Conservation (phyloP, 2,113 vertebrate genomes). For the Tupaia tana region DNA sequence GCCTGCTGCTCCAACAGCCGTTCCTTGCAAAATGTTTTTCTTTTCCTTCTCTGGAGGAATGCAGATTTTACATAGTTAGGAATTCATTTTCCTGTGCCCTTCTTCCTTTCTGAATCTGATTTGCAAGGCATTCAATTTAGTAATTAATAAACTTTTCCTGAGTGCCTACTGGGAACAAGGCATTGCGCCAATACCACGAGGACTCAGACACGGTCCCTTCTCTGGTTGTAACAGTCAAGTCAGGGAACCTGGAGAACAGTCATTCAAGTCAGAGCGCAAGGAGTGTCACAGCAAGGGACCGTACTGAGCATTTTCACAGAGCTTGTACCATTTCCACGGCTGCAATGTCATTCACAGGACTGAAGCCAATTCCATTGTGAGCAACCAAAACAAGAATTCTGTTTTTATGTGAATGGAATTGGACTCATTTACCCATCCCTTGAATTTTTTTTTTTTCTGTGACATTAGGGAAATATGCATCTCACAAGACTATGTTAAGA, state of each 20-base stretch:
- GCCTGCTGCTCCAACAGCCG: constrained; percentile 76
- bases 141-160: neutral
- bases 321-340: neutral
- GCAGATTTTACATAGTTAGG: constrained; percentile 40
- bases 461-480: neutral
- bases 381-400: neutral
- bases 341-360: neutral
- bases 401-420: neutral
- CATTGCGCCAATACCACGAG: neutral
- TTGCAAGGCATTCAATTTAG: neutral
- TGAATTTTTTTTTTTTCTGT: neutral
- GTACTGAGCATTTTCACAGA: neutral
- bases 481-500: neutral
- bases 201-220: neutral
- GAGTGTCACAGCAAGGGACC: neutral
- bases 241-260: neutral
- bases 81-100: neutral
- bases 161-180: neutral
- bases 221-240: neutral
- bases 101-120: neutral
- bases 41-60: constrained; percentile 48
- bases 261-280: neutral
- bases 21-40: constrained; percentile 12
- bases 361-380: neutral
- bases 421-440: neutral